These are phyloP conservation scores for Bombus vancouverensis DNA, from an alignment of 1,140 invertebrate species.

Conservation along the genomic window DNA sequence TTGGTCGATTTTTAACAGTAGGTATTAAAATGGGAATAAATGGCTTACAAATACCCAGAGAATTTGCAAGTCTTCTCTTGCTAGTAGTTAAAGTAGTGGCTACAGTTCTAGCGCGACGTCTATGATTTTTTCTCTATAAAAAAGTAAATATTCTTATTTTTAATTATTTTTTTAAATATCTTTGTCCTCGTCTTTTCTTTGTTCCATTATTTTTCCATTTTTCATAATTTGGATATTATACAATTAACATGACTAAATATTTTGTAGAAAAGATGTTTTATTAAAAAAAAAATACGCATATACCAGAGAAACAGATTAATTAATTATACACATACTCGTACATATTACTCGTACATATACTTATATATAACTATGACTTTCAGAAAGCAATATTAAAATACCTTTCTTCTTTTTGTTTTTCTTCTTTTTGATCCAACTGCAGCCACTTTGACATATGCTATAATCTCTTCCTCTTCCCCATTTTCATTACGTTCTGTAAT, in stretches of 20 bases:
- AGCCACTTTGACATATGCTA: constrained; percentile 77
- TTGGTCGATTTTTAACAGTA: constrained; percentile 76
- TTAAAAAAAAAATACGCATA: not conserved
- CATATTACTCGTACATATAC: not conserved
- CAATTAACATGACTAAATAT: constrained; percentile 20
- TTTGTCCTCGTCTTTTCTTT: constrained; percentile 72
- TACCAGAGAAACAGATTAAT: not conserved
- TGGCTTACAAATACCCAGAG: constrained; percentile 78
- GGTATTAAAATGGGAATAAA: constrained; percentile 75
- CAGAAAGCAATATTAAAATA: constrained; percentile 68
- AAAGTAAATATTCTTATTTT: constrained; percentile 30
- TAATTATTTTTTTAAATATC: constrained; percentile 68
- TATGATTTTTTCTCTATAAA: constrained; percentile 61
- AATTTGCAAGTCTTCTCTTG: constrained; percentile 78
- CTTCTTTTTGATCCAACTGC: constrained; percentile 63
- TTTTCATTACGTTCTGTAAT: constrained; percentile 77
- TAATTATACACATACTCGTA: not conserved
- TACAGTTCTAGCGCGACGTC: constrained; percentile 63
- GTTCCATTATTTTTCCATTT: constrained; percentile 43
- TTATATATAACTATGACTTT: not conserved
- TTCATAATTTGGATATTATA: constrained; percentile 23
- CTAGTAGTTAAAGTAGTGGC: constrained; percentile 62
- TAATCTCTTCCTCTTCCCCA: constrained; percentile 75
- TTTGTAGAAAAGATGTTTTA: constrained; percentile 17
- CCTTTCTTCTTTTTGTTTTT: constrained; percentile 77